Evolutionary conservation across 2,888 invertebrate genomes (phyloP).

Genomic region (Monopis laevigella): DNA sequence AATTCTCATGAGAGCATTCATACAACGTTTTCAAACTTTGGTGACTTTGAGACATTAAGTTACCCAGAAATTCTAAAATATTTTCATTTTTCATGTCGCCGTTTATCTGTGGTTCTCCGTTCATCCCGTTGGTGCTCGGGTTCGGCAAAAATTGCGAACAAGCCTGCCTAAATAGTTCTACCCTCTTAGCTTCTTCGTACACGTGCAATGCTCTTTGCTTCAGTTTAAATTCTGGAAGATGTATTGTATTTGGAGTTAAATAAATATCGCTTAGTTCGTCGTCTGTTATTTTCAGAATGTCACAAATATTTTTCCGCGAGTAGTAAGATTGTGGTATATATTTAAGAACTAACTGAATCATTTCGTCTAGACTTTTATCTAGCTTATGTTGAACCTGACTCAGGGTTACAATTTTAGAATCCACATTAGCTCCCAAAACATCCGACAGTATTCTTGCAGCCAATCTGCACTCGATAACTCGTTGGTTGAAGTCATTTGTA

Average conservation of each 20-base stretch:
- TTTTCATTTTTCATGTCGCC: conserved; percentile 28
- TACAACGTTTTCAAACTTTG: conserved; percentile 84
- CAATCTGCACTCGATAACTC: conserved; percentile 94
- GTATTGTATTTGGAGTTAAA: conserved; percentile 64
- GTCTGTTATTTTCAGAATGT: conserved; percentile 65
- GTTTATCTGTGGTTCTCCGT: conserved; percentile 25
- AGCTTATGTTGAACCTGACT: conserved; percentile 78
- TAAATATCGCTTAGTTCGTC: conserved; percentile 65
- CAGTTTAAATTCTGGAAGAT: conserved; percentile 80
- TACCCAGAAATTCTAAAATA: conserved; percentile 71
- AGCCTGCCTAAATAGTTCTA: conserved; percentile 75
- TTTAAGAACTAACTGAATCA: conserved; percentile 73
- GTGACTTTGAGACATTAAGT: conserved; percentile 91
- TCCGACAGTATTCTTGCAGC: conserved; percentile 79
- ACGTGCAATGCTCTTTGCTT: conserved; percentile 91
- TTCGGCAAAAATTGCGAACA: conserved; percentile 54
- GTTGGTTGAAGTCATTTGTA: conserved; percentile 87
- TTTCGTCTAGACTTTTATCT: conserved; percentile 70
- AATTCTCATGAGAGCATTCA: conserved; percentile 91
- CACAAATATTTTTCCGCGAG: conserved; percentile 72
- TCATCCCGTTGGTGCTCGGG: conserved; percentile 28
- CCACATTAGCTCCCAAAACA: conserved; percentile 45
- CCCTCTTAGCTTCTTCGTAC: conserved; percentile 87
- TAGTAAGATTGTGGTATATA: conserved; percentile 74
- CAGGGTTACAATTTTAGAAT: conserved; percentile 74